Conservation (phyloP, 2,888 invertebrate species). For the Neria commutata region DNA sequence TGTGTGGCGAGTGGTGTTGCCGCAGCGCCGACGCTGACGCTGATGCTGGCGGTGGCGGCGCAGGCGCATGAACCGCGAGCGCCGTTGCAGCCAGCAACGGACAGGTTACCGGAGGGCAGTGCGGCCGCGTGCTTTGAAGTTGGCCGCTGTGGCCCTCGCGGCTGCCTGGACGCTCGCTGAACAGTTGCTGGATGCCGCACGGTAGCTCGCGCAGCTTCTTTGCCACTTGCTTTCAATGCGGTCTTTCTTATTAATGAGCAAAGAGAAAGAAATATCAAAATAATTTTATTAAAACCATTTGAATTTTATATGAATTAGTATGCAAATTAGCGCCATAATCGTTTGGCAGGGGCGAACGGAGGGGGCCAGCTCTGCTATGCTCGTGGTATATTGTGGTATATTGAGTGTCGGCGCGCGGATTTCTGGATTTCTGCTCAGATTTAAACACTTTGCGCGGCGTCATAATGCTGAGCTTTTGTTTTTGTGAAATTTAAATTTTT, state of each 20-base stretch:
- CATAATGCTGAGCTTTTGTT: slow-evolving; percentile 12
- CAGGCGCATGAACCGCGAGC: too few species aligned
- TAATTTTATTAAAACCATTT: slow-evolving; percentile 33
- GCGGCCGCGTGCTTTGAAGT: neutral
- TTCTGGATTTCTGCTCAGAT: slow-evolving; percentile 35
- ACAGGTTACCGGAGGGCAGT: neutral
- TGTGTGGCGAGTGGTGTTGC: neutral
- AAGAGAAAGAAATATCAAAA: slow-evolving; percentile 44
- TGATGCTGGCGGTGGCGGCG: too few species aligned
- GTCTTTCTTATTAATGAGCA: slow-evolving; percentile 11
- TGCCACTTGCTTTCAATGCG: slow-evolving; percentile 1
- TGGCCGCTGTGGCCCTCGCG: neutral
- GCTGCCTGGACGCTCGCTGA: neutral
- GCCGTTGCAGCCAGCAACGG: too few species aligned
- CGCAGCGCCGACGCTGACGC: too few species aligned
- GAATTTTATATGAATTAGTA: slow-evolving; percentile 40
- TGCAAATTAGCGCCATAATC: slow-evolving; percentile 39
- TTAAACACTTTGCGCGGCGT: slow-evolving; percentile 45
- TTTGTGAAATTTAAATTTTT: slow-evolving; percentile 20
- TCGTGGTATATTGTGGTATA: slow-evolving; percentile 28
- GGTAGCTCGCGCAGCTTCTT: neutral
- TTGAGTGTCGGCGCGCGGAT: slow-evolving; percentile 21
- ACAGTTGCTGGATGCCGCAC: neutral
- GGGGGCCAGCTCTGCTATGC: neutral
- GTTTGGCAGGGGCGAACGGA: neutral